Conservation (phyloP, 2,797 vertebrate genomes). For the Liasis olivaceus region DNA sequence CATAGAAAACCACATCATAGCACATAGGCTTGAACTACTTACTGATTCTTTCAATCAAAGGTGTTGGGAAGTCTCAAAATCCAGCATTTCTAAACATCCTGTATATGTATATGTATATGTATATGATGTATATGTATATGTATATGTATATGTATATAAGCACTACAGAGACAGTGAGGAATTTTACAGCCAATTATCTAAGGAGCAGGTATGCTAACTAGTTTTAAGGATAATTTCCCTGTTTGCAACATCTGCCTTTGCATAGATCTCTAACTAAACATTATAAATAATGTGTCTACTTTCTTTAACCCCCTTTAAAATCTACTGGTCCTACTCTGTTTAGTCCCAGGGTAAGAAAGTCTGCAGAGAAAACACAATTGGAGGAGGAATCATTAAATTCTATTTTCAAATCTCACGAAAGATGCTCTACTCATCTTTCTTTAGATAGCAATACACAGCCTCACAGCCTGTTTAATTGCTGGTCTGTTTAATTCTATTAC, state of each 20-base stretch:
- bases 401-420: not conserved
- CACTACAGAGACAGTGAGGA: not conserved
- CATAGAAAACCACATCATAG: not conserved
- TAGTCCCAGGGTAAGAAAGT: not conserved
- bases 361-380: not conserved
- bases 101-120: no score
- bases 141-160: no score
- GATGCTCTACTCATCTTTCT: not conserved
- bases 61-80: not conserved
- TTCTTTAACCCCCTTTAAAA: not conserved
- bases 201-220: not conserved
- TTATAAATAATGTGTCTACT: not conserved
- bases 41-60: not conserved
- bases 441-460: not conserved
- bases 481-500: not conserved
- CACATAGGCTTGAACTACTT: not conserved
- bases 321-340: not conserved
- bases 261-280: not conserved
- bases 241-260: not conserved
- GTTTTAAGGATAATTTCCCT: not conserved
- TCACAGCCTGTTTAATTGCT: not conserved
- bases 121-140: no score
- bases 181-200: not conserved
- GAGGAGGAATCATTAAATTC: not conserved
- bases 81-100: not conserved